Evolutionary conservation across 1,140 invertebrate genomes (phyloP).

Genomic region (Leptinotarsa lineolata): DNA sequence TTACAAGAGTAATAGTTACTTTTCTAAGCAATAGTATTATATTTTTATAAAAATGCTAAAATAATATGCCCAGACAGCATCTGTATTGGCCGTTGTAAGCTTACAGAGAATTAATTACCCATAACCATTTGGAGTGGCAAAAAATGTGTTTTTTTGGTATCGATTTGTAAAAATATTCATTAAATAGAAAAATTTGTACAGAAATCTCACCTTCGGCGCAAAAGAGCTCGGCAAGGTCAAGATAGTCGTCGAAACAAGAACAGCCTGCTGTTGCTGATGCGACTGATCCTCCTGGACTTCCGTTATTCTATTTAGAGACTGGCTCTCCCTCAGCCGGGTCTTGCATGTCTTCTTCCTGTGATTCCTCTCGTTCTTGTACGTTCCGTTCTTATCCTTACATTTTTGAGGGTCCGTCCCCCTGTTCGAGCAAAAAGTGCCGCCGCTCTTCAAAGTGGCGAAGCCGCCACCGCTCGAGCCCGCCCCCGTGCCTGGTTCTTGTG

Average conservation of each 20-base stretch:
- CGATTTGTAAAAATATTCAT: conserved; percentile 17
- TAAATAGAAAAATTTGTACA: conserved; percentile 56
- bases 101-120: too few relatives aligned
- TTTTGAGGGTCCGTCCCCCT: conserved; percentile 15
- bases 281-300: conserved; percentile 69
- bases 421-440: conserved; percentile 35
- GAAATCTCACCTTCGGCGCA: conserved; percentile 55
- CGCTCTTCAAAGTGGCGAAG: conserved; percentile 21
- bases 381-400: conserved; percentile 11
- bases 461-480: conserved; percentile 57
- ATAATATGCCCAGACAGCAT: too few relatives aligned
- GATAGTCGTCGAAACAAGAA: conserved; percentile 46
- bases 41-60: too few relatives aligned
- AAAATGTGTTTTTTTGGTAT: neutral
- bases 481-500: conserved; percentile 59
- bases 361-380: conserved; percentile 32
- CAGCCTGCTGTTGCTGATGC: conserved; percentile 20
- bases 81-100: too few relatives aligned
- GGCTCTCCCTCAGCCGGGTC: conserved; percentile 71
- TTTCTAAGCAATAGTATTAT: too few relatives aligned
- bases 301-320: conserved; percentile 80
- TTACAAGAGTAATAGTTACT: too few relatives aligned
- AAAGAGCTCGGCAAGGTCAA: conserved; percentile 44
- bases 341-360: conserved; percentile 64
- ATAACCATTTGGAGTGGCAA: too few relatives aligned